Conservation (phyloP, 2,113 vertebrate genomes). For the Mesitornis unicolor region DNA sequence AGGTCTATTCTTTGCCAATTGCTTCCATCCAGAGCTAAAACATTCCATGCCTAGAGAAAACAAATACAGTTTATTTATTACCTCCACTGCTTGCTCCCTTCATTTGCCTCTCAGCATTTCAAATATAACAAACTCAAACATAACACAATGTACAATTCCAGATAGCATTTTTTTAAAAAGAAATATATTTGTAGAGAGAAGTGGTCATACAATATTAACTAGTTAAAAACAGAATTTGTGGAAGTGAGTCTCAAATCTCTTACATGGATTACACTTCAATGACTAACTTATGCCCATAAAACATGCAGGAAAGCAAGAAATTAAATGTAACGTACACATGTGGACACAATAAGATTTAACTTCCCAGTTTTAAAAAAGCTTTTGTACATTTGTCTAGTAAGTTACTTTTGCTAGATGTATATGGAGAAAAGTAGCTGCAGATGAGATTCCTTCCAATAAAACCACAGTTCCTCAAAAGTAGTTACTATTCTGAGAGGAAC, state of each 20-base stretch:
- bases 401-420: background rate
- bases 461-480: background rate
- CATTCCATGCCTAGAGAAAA: slow-evolving; percentile 87
- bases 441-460: background rate
- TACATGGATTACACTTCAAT: background rate
- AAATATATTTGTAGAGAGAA: background rate
- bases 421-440: background rate
- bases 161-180: background rate
- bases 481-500: slow-evolving; percentile 5
- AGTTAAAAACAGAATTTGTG: background rate
- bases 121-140: background rate
- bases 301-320: background rate
- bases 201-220: background rate
- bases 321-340: background rate
- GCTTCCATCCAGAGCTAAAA: slow-evolving; percentile 93
- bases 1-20: slow-evolving; percentile 97
- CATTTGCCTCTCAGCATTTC: background rate
- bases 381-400: background rate
- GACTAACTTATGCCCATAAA: background rate
- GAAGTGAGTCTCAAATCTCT: background rate
- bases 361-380: background rate
- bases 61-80: background rate
- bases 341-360: background rate
- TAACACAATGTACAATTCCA: background rate
- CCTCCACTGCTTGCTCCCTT: background rate